These are phyloP conservation scores for Alexandromys fortis DNA, from an alignment of 2,113 vertebrate genomes.

Conservation along the genomic window DNA sequence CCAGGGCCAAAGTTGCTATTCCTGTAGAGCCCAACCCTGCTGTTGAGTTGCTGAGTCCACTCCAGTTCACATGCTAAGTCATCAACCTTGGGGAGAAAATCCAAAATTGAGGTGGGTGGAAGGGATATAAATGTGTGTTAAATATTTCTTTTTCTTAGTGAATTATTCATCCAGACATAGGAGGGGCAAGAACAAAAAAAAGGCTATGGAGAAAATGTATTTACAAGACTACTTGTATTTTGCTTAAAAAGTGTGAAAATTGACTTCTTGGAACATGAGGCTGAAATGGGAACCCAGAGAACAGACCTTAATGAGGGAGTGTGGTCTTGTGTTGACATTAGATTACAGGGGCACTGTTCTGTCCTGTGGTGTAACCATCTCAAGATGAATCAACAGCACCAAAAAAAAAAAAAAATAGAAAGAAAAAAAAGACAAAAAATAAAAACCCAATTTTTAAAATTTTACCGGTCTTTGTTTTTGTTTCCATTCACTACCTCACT, in stretches of 20 bases:
- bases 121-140: conserved; percentile 68
- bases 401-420: conserved; percentile 69
- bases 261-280: conserved; percentile 42
- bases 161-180: conserved; percentile 61
- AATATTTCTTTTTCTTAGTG: conserved; percentile 58
- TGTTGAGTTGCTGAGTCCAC: background rate
- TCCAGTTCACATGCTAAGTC: background rate
- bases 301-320: conserved; percentile 11
- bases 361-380: conserved; percentile 90
- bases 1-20: conserved; percentile 20
- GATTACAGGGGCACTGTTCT: conserved; percentile 77
- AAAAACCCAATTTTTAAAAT: conserved; percentile 75
- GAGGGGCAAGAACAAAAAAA: background rate
- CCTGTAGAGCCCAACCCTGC: background rate
- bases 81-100: conserved; percentile 40
- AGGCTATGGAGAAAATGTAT: conserved; percentile 33
- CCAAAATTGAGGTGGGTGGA: conserved; percentile 63
- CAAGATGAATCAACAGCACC: conserved; percentile 88
- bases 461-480: conserved; percentile 43
- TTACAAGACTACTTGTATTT: conserved; percentile 71
- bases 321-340: conserved; percentile 49
- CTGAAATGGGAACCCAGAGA: conserved; percentile 17
- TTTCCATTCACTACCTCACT: conserved; percentile 27
- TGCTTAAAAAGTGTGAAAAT: conserved; percentile 64
- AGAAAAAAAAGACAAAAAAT: conserved; percentile 70